Conservation (phyloP, 2,888 invertebrate species). For the Eristalis intricaria region DNA sequence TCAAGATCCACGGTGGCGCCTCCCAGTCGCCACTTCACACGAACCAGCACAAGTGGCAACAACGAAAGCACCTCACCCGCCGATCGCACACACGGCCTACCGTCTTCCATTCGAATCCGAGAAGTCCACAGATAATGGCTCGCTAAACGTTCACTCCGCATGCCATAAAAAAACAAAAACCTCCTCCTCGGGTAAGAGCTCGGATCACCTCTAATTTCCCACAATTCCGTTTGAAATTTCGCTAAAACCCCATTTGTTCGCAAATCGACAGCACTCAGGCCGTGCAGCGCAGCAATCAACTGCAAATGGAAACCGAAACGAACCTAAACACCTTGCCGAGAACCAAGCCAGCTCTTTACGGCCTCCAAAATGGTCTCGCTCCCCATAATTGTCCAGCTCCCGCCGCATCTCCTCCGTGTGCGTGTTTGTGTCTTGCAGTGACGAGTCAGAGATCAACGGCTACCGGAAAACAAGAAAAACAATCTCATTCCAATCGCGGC, state of each 20-base stretch:
- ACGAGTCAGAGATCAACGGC: slow-evolving; percentile 66
- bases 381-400: slow-evolving; percentile 45
- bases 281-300: slow-evolving; percentile 49
- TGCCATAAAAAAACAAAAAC: not conserved
- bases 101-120: not conserved
- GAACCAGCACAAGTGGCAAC: not conserved
- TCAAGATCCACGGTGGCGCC: too few relatives aligned
- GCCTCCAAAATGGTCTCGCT: slow-evolving; percentile 17
- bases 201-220: slow-evolving; percentile 32
- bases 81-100: not conserved
- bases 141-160: not conserved
- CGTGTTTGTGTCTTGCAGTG: slow-evolving; percentile 26
- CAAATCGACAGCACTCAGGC: slow-evolving; percentile 45
- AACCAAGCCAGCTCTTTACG: slow-evolving; percentile 44
- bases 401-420: not conserved
- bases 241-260: slow-evolving; percentile 55
- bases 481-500: slow-evolving; percentile 60
- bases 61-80: too few relatives aligned
- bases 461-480: slow-evolving; percentile 51
- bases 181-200: not conserved
- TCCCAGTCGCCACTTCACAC: too few relatives aligned
- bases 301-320: slow-evolving; percentile 61
- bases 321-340: slow-evolving; percentile 59
- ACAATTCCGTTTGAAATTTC: slow-evolving; percentile 35
- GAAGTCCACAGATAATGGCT: not conserved